phyloP scores from a whole-genome alignment of 2,888 invertebrate genomes.

The Villa cingulata region DNA sequence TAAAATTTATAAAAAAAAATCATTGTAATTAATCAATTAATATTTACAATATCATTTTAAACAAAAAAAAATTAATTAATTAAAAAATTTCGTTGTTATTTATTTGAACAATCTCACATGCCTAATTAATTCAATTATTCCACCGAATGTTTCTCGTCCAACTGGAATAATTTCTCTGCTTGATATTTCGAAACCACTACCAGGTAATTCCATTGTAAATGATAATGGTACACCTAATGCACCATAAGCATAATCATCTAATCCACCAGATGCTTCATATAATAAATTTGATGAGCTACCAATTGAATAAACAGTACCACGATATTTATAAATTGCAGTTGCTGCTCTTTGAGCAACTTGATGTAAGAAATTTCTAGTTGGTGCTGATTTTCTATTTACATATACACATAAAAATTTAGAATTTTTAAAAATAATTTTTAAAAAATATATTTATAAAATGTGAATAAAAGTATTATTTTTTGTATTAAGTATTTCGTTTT shows the following conservation, averaged over 20 bases:
- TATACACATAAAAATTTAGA: not conserved
- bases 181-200: constrained; percentile 37
- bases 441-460: too few relatives aligned
- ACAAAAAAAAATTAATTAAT: too few relatives aligned
- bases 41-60: not conserved
- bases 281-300: constrained; percentile 41
- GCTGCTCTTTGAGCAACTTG: constrained; percentile 30
- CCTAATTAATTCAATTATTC: constrained; percentile 32
- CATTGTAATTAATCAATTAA: too few relatives aligned
- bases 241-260: constrained; percentile 54
- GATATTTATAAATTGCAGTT: constrained; percentile 31
- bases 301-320: constrained; percentile 37
- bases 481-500: too few relatives aligned
- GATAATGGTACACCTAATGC: constrained; percentile 41
- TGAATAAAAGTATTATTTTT: too few relatives aligned
- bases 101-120: constrained; percentile 30
- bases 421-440: not conserved
- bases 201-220: constrained; percentile 53
- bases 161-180: constrained; percentile 30
- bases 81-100: constrained; percentile 2
- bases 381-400: constrained; percentile 24
- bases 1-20: too few relatives aligned
- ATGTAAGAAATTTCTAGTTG: constrained; percentile 28
- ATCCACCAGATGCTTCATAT: constrained; percentile 46
- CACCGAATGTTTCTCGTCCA: constrained; percentile 34